Base-by-base conservation (phyloP, 2,113 vertebrate species). In the Zosterops hypoxanthus region DNA sequence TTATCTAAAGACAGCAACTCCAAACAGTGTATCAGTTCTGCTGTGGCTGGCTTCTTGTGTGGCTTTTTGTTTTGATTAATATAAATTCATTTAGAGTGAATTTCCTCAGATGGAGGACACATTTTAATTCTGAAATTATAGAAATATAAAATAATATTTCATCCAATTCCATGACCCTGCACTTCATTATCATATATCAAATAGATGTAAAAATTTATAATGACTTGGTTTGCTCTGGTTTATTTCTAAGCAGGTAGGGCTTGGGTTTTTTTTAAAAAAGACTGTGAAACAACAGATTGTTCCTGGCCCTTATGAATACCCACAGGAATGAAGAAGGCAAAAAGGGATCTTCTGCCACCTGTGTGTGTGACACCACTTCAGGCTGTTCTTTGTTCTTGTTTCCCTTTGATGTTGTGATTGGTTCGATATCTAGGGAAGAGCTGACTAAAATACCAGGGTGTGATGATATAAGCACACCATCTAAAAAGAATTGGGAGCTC, bases 381-480 rank as follows among this genome's bases (percentile, higher is more conserved):
- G 90, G 80, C 76, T 90, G 47, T 77, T 85, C 75, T 93, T 96
- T 96, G 47, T 90, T 90, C 79, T 75, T 53, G 19, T 39, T 83
- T 28, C 5, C 23, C 41, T 93, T 97, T 92, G 90, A 95, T 83
- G 80, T 86, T 92, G 34, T 49, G 66, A 60, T 68, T 93, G 83
- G n/a, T 81, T 60, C 94, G 76, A 92, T 50, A 61, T 33, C 88
- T 9, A 56, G 36, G 50, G 52, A 93, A 90, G 93, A 86, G 28
- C 76, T 68, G 55, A 42, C 41, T 92, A 4, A 83, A 93, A 93
- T 64, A 46, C 14, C n/a, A 25, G 44, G 31, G 28, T 1, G 1
- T 64, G 34, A 73, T 56, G 49, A 34, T 17, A 23, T 71, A 52
- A 90, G 31, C 41, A 64, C 11, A 68, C 22, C 31, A 36, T 28